Percentiles rank a stretch among this genome's conserved stretches.
Conservation (phyloP, 2,113 vertebrate species). For the Perca fluviatilis region DNA sequence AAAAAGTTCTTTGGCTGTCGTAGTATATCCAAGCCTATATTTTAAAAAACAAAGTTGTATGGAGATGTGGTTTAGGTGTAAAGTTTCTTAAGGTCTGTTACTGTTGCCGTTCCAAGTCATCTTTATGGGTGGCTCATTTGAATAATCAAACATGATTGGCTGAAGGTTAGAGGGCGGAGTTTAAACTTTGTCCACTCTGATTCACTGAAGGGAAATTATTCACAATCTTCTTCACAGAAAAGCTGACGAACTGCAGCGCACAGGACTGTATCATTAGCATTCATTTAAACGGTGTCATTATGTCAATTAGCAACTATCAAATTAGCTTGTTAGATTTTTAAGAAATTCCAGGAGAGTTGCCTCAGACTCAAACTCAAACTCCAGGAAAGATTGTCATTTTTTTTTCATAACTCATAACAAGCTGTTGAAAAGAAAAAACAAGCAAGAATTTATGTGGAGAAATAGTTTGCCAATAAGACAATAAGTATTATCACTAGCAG, state of each 20-base stretch:
- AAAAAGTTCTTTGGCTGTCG: constrained; percentile 1
- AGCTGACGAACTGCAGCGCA: not conserved
- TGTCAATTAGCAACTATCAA: not conserved
- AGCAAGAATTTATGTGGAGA: not conserved
- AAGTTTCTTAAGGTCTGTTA: constrained; percentile 73
- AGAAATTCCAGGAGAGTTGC: not conserved
- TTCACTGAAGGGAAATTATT: constrained; percentile 30
- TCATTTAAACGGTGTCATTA: not conserved
- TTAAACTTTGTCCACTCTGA: constrained; percentile 46
- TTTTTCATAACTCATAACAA: not conserved
- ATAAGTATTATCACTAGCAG: not conserved
- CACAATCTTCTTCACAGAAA: not conserved
- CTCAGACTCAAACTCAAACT: not conserved
- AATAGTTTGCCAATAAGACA: not conserved
- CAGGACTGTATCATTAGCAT: not conserved
- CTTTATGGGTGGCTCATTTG: constrained; percentile 83
- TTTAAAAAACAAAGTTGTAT: constrained; percentile 25
- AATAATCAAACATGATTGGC: constrained; percentile 80
- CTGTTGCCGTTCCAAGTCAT: constrained; percentile 68
- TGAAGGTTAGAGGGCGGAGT: constrained; percentile 59
- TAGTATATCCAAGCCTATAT: constrained; percentile 48
- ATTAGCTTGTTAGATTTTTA: not conserved
- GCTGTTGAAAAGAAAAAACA: not conserved
- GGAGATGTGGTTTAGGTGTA: constrained; percentile 10
- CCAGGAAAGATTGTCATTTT: not conserved